Percentiles rank a stretch among this genome's conserved stretches.
phyloP scores from a whole-genome alignment of 2,888 invertebrate species.

The Agonum fuliginosum region DNA sequence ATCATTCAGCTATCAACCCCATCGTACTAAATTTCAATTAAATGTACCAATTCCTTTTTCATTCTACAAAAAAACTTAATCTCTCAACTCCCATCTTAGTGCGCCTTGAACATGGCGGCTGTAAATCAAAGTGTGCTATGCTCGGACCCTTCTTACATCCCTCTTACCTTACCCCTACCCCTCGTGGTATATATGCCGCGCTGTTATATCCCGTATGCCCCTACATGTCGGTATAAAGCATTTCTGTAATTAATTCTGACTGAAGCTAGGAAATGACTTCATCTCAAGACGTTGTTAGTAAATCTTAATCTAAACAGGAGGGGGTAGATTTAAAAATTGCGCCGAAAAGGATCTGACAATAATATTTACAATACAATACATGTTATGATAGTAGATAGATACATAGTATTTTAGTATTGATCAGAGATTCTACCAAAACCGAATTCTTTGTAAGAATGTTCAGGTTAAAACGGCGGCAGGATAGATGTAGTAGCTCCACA shows the following conservation, averaged over 20 bases:
- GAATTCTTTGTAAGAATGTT: too few species aligned
- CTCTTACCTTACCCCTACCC: neutral
- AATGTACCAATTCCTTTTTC: constrained; percentile 8
- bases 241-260: constrained; percentile 54
- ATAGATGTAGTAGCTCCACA: too few species aligned
- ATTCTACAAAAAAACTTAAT: constrained; percentile 49
- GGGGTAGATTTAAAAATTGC: too few species aligned
- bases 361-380: too few species aligned
- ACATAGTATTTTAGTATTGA: too few species aligned
- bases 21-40: neutral
- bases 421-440: too few species aligned
- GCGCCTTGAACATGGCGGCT: constrained; percentile 39
- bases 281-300: neutral
- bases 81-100: constrained; percentile 35
- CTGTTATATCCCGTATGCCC: neutral
- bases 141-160: constrained; percentile 39
- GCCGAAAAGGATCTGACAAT: too few species aligned
- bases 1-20: neutral
- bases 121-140: constrained; percentile 44
- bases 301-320: neutral
- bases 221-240: constrained; percentile 47
- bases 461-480: too few species aligned
- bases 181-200: neutral
- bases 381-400: too few species aligned
- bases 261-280: neutral